Evolutionary conservation across 1,140 invertebrate genomes (phyloP).

Genomic region (Drosophila willistoni): DNA sequence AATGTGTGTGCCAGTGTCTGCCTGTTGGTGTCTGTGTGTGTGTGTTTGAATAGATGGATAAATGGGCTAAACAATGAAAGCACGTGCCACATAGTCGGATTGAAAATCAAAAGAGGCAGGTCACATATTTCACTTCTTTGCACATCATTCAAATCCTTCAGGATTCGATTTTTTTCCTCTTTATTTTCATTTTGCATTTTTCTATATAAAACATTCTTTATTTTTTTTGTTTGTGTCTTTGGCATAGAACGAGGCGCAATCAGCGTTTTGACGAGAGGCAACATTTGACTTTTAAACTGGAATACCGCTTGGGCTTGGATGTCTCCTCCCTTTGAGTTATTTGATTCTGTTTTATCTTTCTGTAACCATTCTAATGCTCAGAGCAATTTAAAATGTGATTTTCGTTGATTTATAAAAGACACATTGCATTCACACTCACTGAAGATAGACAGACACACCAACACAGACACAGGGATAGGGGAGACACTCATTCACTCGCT

Average conservation of each 20-base stretch:
- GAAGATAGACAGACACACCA: slow-evolving; percentile 2
- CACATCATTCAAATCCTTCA: slow-evolving; percentile 55
- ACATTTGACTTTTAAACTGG: slow-evolving; percentile 68
- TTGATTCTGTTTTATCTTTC: slow-evolving; percentile 10
- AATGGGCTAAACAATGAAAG: slow-evolving; percentile 40
- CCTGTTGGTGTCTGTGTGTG: neutral
- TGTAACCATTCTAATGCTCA: slow-evolving; percentile 74
- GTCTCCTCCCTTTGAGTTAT: slow-evolving; percentile 23
- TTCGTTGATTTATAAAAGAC: slow-evolving; percentile 78
- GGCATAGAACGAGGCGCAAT: slow-evolving; percentile 63
- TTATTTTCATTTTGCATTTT: slow-evolving; percentile 9
- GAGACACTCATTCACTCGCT: neutral
- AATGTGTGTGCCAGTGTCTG: neutral
- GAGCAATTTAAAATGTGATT: slow-evolving; percentile 78
- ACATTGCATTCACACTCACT: slow-evolving; percentile 64
- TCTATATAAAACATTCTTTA: slow-evolving; percentile 17
- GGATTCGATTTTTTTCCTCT: slow-evolving; percentile 24
- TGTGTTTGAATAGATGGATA: slow-evolving; percentile 19
- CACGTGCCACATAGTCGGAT: slow-evolving; percentile 37
- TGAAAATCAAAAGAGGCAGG: slow-evolving; percentile 15
- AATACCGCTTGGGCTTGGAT: slow-evolving; percentile 34
- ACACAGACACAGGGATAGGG: neutral
- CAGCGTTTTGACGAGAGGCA: slow-evolving; percentile 59
- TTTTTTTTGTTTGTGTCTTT: slow-evolving; percentile 27
- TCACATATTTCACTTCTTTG: slow-evolving; percentile 54